Percentiles rank a stretch among this genome's conserved stretches.
Evolutionary conservation across 2,888 invertebrate genomes (phyloP).

Genomic region (Polydrusus pterygomalis): DNA sequence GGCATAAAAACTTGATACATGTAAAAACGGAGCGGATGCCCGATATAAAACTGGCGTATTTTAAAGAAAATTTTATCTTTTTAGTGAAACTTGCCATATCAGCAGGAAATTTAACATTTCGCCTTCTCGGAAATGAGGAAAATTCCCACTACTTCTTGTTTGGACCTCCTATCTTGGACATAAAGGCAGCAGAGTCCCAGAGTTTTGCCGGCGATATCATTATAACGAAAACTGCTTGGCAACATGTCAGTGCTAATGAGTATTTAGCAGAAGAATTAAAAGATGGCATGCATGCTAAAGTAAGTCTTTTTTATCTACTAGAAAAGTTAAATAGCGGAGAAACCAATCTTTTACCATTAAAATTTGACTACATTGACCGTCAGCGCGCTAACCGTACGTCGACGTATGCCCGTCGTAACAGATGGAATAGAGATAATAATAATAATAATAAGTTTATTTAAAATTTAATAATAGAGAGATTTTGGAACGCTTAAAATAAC

Average conservation of each 20-base stretch:
- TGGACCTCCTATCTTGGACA: slow-evolving; percentile 79
- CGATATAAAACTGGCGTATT: neutral
- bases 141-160: slow-evolving; percentile 77
- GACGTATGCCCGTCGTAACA: too few relatives aligned
- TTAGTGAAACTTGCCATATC: slow-evolving; percentile 79
- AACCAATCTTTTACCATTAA: too few relatives aligned
- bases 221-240: slow-evolving; percentile 77
- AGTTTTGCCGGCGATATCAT: slow-evolving; percentile 78
- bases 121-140: slow-evolving; percentile 74
- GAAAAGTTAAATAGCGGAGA: too few relatives aligned
- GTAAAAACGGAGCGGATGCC: too few relatives aligned
- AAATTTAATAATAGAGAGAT: too few relatives aligned
- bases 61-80: slow-evolving; percentile 9
- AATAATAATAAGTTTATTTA: too few relatives aligned
- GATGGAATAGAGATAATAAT: too few relatives aligned
- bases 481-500: too few relatives aligned
- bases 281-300: slow-evolving; percentile 75
- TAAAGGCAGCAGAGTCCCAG: slow-evolving; percentile 73
- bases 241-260: slow-evolving; percentile 77
- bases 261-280: slow-evolving; percentile 75
- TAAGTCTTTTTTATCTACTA: slow-evolving; percentile 62
- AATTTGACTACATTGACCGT: too few relatives aligned
- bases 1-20: too few relatives aligned
- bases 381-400: too few relatives aligned
- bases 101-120: slow-evolving; percentile 76